These are phyloP conservation scores for Sepiola atlantica DNA, from an alignment of 2,888 invertebrate species.

Conservation along the genomic window DNA sequence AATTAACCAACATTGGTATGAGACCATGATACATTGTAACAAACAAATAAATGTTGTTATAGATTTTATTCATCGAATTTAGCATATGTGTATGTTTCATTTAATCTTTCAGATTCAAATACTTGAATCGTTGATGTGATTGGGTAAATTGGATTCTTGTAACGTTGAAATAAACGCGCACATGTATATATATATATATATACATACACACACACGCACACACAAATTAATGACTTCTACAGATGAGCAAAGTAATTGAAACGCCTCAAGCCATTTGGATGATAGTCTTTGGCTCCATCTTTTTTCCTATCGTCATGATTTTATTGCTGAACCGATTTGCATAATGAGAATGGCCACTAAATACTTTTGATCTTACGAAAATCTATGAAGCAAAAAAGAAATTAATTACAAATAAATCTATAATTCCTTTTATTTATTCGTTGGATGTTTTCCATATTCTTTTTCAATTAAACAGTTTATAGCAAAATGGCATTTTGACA, in stretches of 20 bases:
- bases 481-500: not conserved
- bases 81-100: too few relatives aligned
- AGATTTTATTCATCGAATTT: too few relatives aligned
- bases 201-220: not conserved
- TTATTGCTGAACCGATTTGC: not conserved
- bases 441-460: not conserved
- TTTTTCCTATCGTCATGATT: not conserved
- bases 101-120: too few relatives aligned
- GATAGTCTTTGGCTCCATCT: not conserved
- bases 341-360: not conserved
- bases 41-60: too few relatives aligned
- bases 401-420: not conserved
- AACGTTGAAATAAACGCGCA: too few relatives aligned
- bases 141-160: too few relatives aligned
- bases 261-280: not conserved
- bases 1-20: too few relatives aligned
- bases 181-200: not conserved
- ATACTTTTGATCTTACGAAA: not conserved
- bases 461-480: not conserved
- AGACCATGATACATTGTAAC: too few relatives aligned
- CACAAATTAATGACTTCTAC: not conserved
- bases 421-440: not conserved
- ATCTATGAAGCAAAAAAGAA: slow-evolving; percentile 11
- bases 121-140: too few relatives aligned
- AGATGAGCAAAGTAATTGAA: not conserved